Evolutionary conservation across 2,113 vertebrate species (phyloP).

Genomic region (Notiomystis cincta): DNA sequence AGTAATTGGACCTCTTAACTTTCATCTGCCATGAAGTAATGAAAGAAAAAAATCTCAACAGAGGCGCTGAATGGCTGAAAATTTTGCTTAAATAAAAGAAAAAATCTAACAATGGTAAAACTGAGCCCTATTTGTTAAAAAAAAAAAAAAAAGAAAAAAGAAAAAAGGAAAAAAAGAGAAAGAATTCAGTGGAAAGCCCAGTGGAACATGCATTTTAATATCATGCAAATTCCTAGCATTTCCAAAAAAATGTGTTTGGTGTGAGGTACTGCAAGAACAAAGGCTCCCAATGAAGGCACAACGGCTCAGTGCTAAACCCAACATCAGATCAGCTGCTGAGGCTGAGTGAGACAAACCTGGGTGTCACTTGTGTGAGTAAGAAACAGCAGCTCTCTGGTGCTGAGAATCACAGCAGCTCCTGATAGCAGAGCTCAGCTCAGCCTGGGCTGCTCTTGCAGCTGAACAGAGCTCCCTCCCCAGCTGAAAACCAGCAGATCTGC

Average conservation of each 20-base stretch:
- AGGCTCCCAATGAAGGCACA: not conserved
- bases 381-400: not conserved
- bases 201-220: slow-evolving; percentile 29
- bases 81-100: slow-evolving; percentile 51
- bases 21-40: slow-evolving; percentile 67
- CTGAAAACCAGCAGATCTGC: not conserved
- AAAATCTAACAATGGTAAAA: slow-evolving; percentile 44
- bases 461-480: not conserved
- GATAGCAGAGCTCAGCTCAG: not conserved
- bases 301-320: not conserved
- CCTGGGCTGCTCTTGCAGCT: not conserved
- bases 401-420: not conserved
- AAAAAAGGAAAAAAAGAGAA: not conserved
- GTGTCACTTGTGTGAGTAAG: not conserved
- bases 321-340: not conserved
- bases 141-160: not conserved
- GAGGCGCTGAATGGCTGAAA: slow-evolving; percentile 22
- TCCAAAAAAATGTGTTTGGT: slow-evolving; percentile 16
- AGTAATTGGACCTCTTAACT: slow-evolving; percentile 69
- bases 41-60: slow-evolving; percentile 57
- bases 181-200: slow-evolving; percentile 40
- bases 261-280: slow-evolving; percentile 9
- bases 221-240: slow-evolving; percentile 37
- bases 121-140: not conserved
- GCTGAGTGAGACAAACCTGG: not conserved